Base-by-base conservation (phyloP, 2,797 vertebrate species). In the Psittacula echo region DNA sequence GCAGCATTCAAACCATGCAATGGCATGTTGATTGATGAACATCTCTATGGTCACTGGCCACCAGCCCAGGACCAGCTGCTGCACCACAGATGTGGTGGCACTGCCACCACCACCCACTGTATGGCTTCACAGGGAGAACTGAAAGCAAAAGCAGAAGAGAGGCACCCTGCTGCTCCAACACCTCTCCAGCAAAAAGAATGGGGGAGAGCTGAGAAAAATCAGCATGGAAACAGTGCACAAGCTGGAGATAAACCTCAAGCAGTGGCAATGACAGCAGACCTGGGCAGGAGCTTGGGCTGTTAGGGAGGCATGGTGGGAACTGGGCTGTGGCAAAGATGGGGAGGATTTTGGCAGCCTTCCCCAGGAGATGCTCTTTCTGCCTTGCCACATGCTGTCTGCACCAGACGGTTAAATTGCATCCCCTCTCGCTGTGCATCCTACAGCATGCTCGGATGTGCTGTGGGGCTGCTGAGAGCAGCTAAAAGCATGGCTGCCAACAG, bases 211-310 rank as follows among this genome's bases (percentile, higher is more conserved):
- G 42, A 60, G 56, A 30, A 65, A 50, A 87, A 61, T 0, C 44
- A 17, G 20, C 5, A 2, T 0, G 0, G 71, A 58, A 64, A 26
- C 9, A 4, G 13, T 0, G 5, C 15, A 9, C 0, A 7, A 3
- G 29, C 72, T 58, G 7, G 39, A 72, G 67, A 48, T 48, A 9
- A 19, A n/a, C 24, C 39, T 47, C 12, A 3, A 51, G n/a, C 4
- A 0, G 1, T 0, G 22, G 18, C 5, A 13, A 22, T 0, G 5
- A 37, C 13, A 18, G 39, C 48, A n/a, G 44, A 20, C 4, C 45
- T 45, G 11, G 34, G 5, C 70, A 23, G 82, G 68, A 65, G 41
- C 47, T 48, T 1, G 2, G 44, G 89, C 19, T 41, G 42, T 10
- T 4, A 3, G 27, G 34, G 66, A 22, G 39, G 66, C 61, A 73